A percentile compares a stretch with the other conserved stretches of the same genome.
Conservation (phyloP, 2,888 invertebrate species). For the Odontomyia ornata region DNA sequence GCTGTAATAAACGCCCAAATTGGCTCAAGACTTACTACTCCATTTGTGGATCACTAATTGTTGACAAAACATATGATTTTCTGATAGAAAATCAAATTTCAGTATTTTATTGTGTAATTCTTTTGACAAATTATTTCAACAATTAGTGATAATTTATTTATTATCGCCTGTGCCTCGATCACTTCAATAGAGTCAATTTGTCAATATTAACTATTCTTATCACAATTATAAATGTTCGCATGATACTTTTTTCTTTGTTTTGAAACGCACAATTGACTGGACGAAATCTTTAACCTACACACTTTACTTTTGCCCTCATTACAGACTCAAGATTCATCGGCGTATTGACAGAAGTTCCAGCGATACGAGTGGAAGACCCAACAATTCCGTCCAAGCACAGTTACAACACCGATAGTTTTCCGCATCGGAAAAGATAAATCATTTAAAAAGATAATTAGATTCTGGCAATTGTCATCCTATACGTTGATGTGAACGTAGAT, state of each 20-base stretch:
- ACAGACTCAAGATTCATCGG: neutral
- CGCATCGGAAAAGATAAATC: conserved; percentile 38
- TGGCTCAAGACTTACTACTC: too few relatives aligned
- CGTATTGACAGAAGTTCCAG: neutral
- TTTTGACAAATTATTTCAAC: too few relatives aligned
- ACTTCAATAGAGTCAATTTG: neutral
- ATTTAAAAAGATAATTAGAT: conserved; percentile 43
- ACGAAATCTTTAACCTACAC: conserved; percentile 2
- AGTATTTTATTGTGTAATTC: too few relatives aligned
- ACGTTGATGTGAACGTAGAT: neutral
- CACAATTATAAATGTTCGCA: neutral
- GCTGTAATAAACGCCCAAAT: too few relatives aligned
- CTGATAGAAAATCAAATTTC: too few relatives aligned
- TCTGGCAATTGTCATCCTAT: conserved; percentile 28
- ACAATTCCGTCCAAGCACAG: neutral
- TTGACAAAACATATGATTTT: too few relatives aligned
- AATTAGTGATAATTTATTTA: too few relatives aligned
- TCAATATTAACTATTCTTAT: neutral
- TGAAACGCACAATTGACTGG: neutral
- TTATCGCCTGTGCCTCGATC: too few relatives aligned
- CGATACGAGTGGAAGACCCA: neutral
- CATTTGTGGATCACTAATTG: too few relatives aligned
- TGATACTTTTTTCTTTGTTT: conserved; percentile 22
- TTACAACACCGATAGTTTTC: conserved; percentile 10
- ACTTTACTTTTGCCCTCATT: neutral